Percentiles rank a stretch among this genome's conserved stretches.
phyloP scores from a whole-genome alignment of 2,797 vertebrate species.

The Lutra lutra region DNA sequence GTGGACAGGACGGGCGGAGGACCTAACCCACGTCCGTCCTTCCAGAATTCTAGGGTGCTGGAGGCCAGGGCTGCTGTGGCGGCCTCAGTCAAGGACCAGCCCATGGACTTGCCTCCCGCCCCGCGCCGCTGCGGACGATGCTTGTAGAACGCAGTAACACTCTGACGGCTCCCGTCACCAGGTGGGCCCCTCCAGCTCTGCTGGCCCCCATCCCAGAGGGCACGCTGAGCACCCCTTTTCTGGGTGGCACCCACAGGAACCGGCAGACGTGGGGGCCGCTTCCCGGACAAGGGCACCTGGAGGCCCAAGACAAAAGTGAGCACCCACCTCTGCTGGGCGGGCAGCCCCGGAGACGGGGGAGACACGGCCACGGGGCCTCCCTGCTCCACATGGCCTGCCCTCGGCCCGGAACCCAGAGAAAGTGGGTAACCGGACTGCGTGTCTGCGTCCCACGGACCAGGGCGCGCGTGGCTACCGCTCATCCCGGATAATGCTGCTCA shows the following conservation, averaged over 20 bases:
- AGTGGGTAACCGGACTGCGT: rapidly evolving
- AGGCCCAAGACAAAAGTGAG: neutral
- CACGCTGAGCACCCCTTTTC: neutral
- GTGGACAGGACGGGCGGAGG: neutral
- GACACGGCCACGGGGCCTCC: neutral
- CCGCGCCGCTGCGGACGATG: rapidly evolving
- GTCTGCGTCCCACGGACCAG: neutral
- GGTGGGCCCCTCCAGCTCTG: neutral
- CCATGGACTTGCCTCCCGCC: rapidly evolving
- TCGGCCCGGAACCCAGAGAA: neutral
- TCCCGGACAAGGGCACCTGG: rapidly evolving
- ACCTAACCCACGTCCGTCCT: rapidly evolving
- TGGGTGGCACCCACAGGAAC: neutral
- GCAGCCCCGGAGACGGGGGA: neutral
- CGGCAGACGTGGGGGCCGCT: rapidly evolving
- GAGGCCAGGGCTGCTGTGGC: neutral
- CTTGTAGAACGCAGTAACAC: rapidly evolving
- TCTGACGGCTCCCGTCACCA: neutral
- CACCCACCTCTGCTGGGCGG: rapidly evolving
- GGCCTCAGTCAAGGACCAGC: too few species aligned
- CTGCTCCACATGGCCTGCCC: neutral
- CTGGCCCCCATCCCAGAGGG: rapidly evolving
- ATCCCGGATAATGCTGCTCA: neutral
- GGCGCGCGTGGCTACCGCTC: rapidly evolving
- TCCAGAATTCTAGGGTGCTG: neutral